Evolutionary conservation across 1,140 invertebrate species (phyloP).

Genomic region (Leptinotarsa texana): DNA sequence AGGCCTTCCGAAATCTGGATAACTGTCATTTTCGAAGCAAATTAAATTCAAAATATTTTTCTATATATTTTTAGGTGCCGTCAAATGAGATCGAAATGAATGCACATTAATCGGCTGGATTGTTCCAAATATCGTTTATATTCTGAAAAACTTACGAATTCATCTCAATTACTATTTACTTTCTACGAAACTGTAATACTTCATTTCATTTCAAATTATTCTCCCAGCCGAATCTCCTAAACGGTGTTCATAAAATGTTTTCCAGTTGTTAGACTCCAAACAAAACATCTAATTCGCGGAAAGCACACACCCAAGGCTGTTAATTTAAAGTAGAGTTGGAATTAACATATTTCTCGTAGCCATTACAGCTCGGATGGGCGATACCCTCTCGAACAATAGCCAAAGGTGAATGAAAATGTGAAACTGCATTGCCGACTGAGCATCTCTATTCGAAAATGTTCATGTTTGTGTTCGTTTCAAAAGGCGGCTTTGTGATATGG

Average conservation of each 20-base stretch:
- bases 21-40: too few species aligned
- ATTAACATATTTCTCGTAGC: slow-evolving; percentile 18
- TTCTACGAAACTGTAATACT: too few species aligned
- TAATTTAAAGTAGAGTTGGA: slow-evolving; percentile 5
- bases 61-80: too few species aligned
- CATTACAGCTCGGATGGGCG: slow-evolving; percentile 4
- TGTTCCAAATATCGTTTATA: too few species aligned
- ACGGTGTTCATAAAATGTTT: slow-evolving; percentile 10
- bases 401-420: background rate
- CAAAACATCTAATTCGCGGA: slow-evolving; percentile 8
- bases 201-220: too few species aligned
- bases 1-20: too few species aligned
- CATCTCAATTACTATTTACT: too few species aligned
- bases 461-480: background rate
- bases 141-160: too few species aligned
- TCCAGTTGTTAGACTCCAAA: slow-evolving; percentile 1
- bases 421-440: slow-evolving; percentile 7
- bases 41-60: too few species aligned
- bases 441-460: background rate
- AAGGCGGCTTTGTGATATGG: background rate
- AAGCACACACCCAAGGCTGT: slow-evolving; percentile 12
- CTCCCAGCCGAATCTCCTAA: background rate
- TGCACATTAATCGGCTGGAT: too few species aligned
- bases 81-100: too few species aligned
- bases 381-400: slow-evolving; percentile 9